Evolutionary conservation across 2,797 vertebrate genomes (phyloP).

Genomic region (Stomatorhinus walkeri): DNA sequence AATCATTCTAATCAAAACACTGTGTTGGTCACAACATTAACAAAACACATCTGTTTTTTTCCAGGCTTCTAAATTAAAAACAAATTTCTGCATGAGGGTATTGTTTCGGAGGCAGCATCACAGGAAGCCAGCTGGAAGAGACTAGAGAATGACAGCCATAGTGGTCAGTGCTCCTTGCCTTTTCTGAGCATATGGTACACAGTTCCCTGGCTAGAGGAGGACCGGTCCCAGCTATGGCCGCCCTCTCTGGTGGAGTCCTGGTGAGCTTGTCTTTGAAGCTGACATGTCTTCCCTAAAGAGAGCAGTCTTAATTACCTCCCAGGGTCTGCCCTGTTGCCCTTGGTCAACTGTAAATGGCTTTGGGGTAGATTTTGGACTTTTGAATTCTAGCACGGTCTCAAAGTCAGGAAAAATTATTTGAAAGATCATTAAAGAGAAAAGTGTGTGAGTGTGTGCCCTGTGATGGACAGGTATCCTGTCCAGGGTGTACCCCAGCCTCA

Average conservation of each 20-base stretch:
- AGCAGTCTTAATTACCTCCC: conserved; percentile 55
- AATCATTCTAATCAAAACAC: not conserved
- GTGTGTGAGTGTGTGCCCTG: not conserved
- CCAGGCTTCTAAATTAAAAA: not conserved
- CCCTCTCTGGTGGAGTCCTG: conserved; percentile 11
- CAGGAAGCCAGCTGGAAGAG: not conserved
- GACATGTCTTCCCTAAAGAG: conserved; percentile 43
- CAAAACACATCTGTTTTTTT: not conserved
- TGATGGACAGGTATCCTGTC: not conserved
- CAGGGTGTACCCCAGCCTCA: not conserved
- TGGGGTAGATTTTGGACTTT: not conserved
- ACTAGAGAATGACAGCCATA: not conserved
- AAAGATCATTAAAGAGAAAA: not conserved
- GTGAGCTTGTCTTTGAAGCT: conserved; percentile 46
- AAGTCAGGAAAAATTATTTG: not conserved
- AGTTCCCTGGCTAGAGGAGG: not conserved
- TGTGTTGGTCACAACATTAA: not conserved
- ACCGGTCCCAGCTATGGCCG: not conserved
- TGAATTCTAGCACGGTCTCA: not conserved
- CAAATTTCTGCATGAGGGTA: not conserved
- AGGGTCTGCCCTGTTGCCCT: conserved; percentile 47
- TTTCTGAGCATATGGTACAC: no score
- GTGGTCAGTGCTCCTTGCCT: no score
- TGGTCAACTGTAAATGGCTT: not conserved
- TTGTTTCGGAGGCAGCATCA: not conserved